Evolutionary conservation across 2,113 vertebrate genomes (phyloP).

Genomic region (Caranx melampygus): DNA sequence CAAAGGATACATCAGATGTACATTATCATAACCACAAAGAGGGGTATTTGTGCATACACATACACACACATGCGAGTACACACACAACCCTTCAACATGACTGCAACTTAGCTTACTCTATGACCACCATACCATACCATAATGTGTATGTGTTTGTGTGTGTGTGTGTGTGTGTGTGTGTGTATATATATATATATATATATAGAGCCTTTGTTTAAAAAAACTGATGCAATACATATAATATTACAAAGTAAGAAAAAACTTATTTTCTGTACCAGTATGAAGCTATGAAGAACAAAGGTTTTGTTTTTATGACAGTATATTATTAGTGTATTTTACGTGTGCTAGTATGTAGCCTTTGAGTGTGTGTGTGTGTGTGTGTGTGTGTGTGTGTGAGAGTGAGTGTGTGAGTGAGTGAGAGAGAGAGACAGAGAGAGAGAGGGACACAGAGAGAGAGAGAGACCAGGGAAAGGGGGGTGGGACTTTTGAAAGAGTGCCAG

Average conservation of each 20-base stretch:
- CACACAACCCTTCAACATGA: not conserved
- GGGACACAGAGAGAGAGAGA: not conserved
- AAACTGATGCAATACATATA: too few relatives aligned
- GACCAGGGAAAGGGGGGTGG: not conserved
- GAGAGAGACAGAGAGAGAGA: not conserved
- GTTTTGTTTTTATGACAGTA: too few relatives aligned
- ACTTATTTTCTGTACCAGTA: too few relatives aligned
- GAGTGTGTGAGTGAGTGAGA: not conserved
- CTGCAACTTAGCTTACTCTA: not conserved
- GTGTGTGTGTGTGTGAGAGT: not conserved
- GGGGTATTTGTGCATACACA: not conserved
- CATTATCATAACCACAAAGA: too few relatives aligned
- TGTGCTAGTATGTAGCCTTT: too few relatives aligned
- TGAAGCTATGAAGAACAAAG: too few relatives aligned
- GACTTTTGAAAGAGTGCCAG: slow-evolving; percentile 43
- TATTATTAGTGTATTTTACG: too few relatives aligned
- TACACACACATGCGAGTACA: not conserved
- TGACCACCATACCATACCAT: not conserved
- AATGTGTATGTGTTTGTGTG: not conserved
- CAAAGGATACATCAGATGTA: too few relatives aligned
- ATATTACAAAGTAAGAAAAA: too few relatives aligned
- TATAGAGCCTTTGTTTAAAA: too few relatives aligned
- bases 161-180: not conserved
- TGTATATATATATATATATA: not conserved
- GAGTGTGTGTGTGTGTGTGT: not conserved